A percentile compares a stretch with the other conserved stretches of the same genome.
These are phyloP conservation scores for Acromyrmex heyeri DNA, from an alignment of 1,140 invertebrate genomes.

Conservation along the genomic window DNA sequence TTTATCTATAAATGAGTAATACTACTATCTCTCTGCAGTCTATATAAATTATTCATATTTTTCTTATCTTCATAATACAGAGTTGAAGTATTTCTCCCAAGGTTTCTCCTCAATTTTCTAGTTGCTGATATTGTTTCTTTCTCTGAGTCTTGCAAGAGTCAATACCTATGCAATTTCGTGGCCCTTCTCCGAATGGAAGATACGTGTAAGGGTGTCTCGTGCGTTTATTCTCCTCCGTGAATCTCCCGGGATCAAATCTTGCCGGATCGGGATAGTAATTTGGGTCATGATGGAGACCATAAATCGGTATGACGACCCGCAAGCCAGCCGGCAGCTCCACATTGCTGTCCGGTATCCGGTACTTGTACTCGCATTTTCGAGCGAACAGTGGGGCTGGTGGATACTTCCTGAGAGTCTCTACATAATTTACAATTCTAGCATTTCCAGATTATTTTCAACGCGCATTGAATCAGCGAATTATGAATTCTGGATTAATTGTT, in stretches of 20 bases:
- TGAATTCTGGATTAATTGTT: neutral
- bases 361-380: slow-evolving; percentile 84
- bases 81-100: neutral
- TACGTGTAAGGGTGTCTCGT: slow-evolving; percentile 88
- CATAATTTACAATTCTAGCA: slow-evolving; percentile 10
- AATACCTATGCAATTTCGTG: slow-evolving; percentile 91
- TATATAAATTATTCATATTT: neutral
- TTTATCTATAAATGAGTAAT: neutral
- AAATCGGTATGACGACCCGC: slow-evolving; percentile 87
- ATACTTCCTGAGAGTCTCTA: slow-evolving; percentile 87
- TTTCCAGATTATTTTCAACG: neutral
- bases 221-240: slow-evolving; percentile 85
- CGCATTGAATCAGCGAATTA: slow-evolving; percentile 23
- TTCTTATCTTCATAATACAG: neutral
- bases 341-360: slow-evolving; percentile 81
- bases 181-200: slow-evolving; percentile 93
- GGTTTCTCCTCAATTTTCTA: neutral
- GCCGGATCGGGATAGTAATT: slow-evolving; percentile 90
- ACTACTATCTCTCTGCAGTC: neutral
- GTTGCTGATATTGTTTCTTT: neutral
- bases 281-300: slow-evolving; percentile 90
- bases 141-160: neutral
- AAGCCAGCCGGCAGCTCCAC: slow-evolving; percentile 84
- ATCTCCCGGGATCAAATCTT: slow-evolving; percentile 89
- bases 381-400: slow-evolving; percentile 86